Evolutionary conservation across 1,140 invertebrate genomes (phyloP), one percentile per base, ranked within the genome.

Genomic region (Nilaparvata lugens): DNA sequence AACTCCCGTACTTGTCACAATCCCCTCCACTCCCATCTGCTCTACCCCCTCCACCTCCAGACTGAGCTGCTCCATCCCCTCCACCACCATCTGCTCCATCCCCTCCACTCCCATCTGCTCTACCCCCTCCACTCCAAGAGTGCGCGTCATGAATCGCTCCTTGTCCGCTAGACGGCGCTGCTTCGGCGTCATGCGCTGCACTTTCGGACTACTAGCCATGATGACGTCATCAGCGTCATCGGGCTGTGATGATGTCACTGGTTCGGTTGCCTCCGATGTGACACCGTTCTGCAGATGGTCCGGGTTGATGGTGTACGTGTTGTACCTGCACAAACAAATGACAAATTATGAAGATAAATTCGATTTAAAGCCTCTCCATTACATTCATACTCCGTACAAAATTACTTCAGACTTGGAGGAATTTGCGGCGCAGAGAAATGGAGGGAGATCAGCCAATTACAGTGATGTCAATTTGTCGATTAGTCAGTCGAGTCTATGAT

Each of bases 121-220:
- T 40, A 40, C 38, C n/a, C n/a, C 38, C 23, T 54, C 23, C 13
- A 52, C 52, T 9, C 59, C 59, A 11, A 60, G 19, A 0, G 83
- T 86, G 62, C 79, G 76, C 1, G 83, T 86, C 63, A 78, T 75
- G 70, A 83, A 85, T 16, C 83, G 74, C 23, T 86, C 82, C 6
- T 78, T 80, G 63, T 83, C 70, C 9, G 66, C 64, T 21, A 82
- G 78, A 23, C 86, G 73, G 43, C 83, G 75, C 68, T 88, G 84
- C 68, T 84, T 88, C 0, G 85, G 84, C 2, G 81, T 84, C 2
- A 78, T 78, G 81, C 0, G 63, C 40, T 64, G 18, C 65, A 56
- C n/a, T 60, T 58, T 55, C 2, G 16, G 16, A 48, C 21, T 48
- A 48, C 45, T 18, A 2, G 11, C 16, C 45, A 11, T 19, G 9